Evolutionary conservation across 2,888 invertebrate genomes (phyloP), one percentile per base, ranked within the genome.

Genomic region (Trichogramma evanescens): DNA sequence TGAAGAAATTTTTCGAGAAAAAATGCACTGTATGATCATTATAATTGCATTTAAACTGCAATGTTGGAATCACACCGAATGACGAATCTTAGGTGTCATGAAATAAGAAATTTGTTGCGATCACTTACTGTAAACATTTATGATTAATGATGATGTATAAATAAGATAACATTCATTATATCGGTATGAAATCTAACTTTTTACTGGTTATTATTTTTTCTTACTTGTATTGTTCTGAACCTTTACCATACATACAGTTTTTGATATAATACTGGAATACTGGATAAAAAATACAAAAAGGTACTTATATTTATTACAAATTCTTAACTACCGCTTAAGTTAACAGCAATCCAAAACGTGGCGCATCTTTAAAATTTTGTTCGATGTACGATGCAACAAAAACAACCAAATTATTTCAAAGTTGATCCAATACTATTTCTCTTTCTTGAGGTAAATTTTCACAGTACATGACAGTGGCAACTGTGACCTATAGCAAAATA

Each of bases 101-200:
- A 7, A 59, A 59, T 60, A 63, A 66, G 56, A 68, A 66, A 67
- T 68, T 69, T 68, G 68, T 68, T 70, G 66, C 70, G 68, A 71
- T 67, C 68, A 69, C 66, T 68, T 26, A 68, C 68, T 67, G 68
- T 69, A 69, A 70, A 69, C 66, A 66, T 68, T 69, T 67, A 68
- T 69, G 69, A 71, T 71, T 69, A 69, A 59, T 66, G 68, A 74
- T 74, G 74, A 71, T 75, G 75, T 75, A 75, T 74, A 70, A 64
- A 72, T 75, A 73, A 74, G 73, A 71, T 75, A 75, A 71, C 75
- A 74, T 75, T 74, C 74, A 75, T 75, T 74, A 74, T 75, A 73
- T 74, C 73, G 73, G 71, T 75, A 75, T 74, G 73, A 71, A 75
- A 73, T 74, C 74, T 72, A 71, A 75, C 72, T 74, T 75, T 73